Evolutionary conservation across 2,113 vertebrate genomes (phyloP), one percentile per base, ranked within the genome.

Genomic region (Melanerpes aurifrons): DNA sequence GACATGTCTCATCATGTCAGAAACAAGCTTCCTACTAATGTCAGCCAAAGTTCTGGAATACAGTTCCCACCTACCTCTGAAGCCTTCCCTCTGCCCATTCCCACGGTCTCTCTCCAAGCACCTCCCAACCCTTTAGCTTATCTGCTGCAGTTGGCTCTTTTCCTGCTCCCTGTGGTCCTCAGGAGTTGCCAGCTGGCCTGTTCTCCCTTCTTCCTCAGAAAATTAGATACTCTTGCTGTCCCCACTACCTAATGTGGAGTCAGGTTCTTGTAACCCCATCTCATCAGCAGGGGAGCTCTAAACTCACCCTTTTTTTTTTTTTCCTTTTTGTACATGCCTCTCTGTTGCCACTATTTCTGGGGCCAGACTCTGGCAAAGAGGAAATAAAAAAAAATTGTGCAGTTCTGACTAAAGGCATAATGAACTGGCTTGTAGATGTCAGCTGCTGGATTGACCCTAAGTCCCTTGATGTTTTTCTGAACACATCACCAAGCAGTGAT

Each of bases 111-210:
- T 79, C 81, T 94, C 92, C 89, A 95, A 96, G 74, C 63, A 85
- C 76, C 81, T 89, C 89, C 90, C 92, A 87, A 78, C 40, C 56
- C n/a, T 85, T 50, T 69, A 90, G 81, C 32, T 88, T 94, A n/a
- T 95, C 86, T 96, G 58, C 71, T 96, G 81, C 90, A 96, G 63
- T 79, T 93, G 91, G 94, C 95, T 93, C 24, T 73, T 89, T 85
- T 96, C 94, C 92, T 82, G 67, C 40, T 94, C 87, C 73, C 84
- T 67, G 89, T 82, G 84, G 91, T 93, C 82, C 59, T 76, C 84
- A 91, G 71, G 74, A 93, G 53, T 75, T 95, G 92, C 95, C 95
- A 96, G 95, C 96, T 96, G 95, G 96, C 92, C 35, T 66, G 70
- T 20, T 93, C 59, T 77, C 54, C 59, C 0, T 9, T 90, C 86